Evolutionary conservation across 2,888 invertebrate genomes (phyloP), one percentile per base, ranked within the genome.

Genomic region (Chaetogeoica ovagalla): DNA sequence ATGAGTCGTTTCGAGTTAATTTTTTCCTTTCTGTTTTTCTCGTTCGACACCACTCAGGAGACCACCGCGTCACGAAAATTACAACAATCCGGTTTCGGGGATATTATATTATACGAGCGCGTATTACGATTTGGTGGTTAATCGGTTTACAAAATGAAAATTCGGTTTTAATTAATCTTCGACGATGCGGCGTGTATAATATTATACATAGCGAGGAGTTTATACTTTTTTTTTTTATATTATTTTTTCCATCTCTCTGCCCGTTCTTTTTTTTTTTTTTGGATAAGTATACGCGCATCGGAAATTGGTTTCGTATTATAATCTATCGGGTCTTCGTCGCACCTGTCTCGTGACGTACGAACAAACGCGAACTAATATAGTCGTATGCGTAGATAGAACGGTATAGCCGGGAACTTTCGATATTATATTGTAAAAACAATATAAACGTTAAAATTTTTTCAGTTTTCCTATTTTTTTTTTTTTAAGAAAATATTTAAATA

Each of bases 141-240:
- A 77, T 77, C 77, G 69, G 77, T 77, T 77, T 70, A 60, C 62
- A 62, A 77, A 77, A 77, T 77, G 69, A 77, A 77, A 77, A 77
- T 77, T 77, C 48, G 15, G 52, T 77, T 77, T 77, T 77, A 77
- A 77, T 77, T 77, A 70, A 77, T 77, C 69, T 77, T 68, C n/a
- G 52, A 30, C 11, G 17, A 19, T 8, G 19, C 52, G 62, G 23
- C 17, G 69, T 62, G 68, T 59, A 37, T 23, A 59, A 68, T 76
- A 37, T 60, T 69, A 37, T 76, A 60, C 4, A 30, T 30, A 30
- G 30, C 4, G 30, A 30, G 30, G 30, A 30, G 30, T 30, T 30
- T 30, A n/a, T n/a, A n/a, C n/a, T 30, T 30, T 30, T 30, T 30
- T 30, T 30, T 30, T 30, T 30, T 30, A 1, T 30, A 30, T 30